Percentiles rank a stretch among this genome's conserved stretches.
phyloP scores from a whole-genome alignment of 1,140 invertebrate species.

The Linepithema humile region DNA sequence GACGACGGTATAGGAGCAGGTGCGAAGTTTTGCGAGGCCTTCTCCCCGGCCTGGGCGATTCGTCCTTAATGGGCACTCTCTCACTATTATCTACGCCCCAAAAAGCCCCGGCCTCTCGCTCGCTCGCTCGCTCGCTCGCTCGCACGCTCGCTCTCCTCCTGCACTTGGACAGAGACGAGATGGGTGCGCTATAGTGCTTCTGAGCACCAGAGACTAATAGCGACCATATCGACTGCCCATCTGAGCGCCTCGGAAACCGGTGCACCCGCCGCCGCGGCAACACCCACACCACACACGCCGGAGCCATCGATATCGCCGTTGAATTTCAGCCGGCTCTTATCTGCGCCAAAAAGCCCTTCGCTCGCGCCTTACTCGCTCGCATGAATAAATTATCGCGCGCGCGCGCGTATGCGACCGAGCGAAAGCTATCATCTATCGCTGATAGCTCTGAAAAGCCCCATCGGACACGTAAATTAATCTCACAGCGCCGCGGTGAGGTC shows the following conservation, averaged over 20 bases:
- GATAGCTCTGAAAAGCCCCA: background rate
- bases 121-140: background rate
- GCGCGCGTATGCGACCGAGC: background rate
- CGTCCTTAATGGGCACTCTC: conserved; percentile 75
- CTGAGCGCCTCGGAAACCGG: conserved; percentile 57
- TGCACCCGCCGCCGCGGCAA: conserved; percentile 7
- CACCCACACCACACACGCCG: background rate
- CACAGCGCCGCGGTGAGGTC: background rate
- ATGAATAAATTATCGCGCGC: conserved; percentile 37
- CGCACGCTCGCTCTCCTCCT: conserved; percentile 54
- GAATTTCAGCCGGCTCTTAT: conserved; percentile 69
- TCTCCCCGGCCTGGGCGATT: conserved; percentile 67
- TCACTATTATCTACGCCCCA: conserved; percentile 74
- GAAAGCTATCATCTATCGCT: conserved; percentile 4
- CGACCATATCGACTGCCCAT: conserved; percentile 70
- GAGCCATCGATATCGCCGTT: conserved; percentile 49
- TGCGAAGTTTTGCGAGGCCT: conserved; percentile 73
- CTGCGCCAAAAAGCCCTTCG: conserved; percentile 46
- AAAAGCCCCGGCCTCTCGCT: conserved; percentile 59
- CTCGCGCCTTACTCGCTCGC: conserved; percentile 15
- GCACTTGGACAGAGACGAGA: conserved; percentile 66
- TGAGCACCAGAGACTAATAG: conserved; percentile 72
- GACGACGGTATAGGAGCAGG: conserved; percentile 66
- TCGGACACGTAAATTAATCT: conserved; percentile 21
- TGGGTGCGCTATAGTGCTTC: conserved; percentile 66